phyloP scores from a whole-genome alignment of 2,113 vertebrate genomes.

The Pachyramphus minor region DNA sequence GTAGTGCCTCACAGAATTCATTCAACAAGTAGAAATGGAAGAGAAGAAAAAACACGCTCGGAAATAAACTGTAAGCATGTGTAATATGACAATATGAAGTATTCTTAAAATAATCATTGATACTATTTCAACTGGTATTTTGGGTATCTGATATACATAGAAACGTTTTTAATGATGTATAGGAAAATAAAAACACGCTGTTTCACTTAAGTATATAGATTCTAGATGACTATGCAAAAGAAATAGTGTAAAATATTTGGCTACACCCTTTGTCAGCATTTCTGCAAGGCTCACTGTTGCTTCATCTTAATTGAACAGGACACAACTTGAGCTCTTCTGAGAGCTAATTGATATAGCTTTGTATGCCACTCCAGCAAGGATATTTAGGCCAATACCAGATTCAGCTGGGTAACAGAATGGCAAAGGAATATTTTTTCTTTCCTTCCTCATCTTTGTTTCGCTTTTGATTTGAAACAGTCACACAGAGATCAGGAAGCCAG shows the following conservation, averaged over 20 bases:
- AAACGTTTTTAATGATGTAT: not conserved
- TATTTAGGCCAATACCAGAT: not conserved
- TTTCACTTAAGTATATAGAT: not conserved
- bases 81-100: not conserved
- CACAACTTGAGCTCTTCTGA: not conserved
- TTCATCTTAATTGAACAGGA: not conserved
- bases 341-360: not conserved
- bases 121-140: not conserved
- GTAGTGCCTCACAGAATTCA: conserved; percentile 94
- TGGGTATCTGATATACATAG: not conserved
- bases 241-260: not conserved
- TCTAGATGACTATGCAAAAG: not conserved
- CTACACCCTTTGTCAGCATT: not conserved
- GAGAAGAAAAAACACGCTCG: conserved; percentile 95
- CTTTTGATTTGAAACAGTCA: not conserved
- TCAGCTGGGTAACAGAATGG: not conserved
- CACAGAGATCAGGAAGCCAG: not conserved
- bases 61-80: conserved; percentile 94
- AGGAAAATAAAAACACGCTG: not conserved
- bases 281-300: not conserved
- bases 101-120: not conserved
- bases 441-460: not conserved
- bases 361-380: not conserved
- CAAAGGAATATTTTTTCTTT: not conserved
- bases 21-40: conserved; percentile 90